Evolutionary conservation across 2,113 vertebrate genomes (phyloP).

Genomic region (Ammospiza caudacuta): DNA sequence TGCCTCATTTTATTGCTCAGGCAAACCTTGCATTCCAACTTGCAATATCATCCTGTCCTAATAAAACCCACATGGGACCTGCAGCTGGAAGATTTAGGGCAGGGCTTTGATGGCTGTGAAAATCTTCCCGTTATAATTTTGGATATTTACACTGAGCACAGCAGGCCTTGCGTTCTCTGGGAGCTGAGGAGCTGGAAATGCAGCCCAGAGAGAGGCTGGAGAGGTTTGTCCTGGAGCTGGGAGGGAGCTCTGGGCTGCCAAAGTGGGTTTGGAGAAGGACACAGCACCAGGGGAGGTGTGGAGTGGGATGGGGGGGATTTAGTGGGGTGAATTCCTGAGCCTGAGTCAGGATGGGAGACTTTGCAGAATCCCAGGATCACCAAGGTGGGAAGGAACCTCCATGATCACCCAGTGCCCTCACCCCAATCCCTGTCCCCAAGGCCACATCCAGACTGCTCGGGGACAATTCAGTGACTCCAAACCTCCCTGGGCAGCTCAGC

Average conservation of each 20-base stretch:
- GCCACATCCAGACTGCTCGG: neutral
- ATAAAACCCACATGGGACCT: conserved; percentile 7
- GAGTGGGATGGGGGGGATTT: neutral
- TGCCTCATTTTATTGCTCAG: neutral
- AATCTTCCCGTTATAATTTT: conserved; percentile 41
- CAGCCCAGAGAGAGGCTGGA: neutral
- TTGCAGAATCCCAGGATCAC: neutral
- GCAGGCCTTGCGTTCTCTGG: neutral
- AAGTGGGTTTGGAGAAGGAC: neutral
- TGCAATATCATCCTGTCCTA: conserved; percentile 3
- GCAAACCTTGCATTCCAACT: neutral
- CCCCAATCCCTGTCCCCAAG: neutral
- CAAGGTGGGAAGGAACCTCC: accelerated
- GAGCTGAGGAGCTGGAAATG: neutral
- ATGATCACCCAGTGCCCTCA: neutral
- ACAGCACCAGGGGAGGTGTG: accelerated
- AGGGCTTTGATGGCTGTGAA: conserved; percentile 58
- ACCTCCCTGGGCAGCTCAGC: neutral
- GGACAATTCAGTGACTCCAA: neutral
- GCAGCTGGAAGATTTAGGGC: conserved; percentile 27
- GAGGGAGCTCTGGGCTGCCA: neutral
- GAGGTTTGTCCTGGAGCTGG: neutral
- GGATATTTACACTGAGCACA: conserved; percentile 35
- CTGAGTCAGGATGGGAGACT: neutral
- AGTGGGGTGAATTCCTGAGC: neutral